Percentiles rank a stretch among this genome's conserved stretches.
Evolutionary conservation across 2,888 invertebrate species (phyloP).

Genomic region (Cryptosula pallasiana): DNA sequence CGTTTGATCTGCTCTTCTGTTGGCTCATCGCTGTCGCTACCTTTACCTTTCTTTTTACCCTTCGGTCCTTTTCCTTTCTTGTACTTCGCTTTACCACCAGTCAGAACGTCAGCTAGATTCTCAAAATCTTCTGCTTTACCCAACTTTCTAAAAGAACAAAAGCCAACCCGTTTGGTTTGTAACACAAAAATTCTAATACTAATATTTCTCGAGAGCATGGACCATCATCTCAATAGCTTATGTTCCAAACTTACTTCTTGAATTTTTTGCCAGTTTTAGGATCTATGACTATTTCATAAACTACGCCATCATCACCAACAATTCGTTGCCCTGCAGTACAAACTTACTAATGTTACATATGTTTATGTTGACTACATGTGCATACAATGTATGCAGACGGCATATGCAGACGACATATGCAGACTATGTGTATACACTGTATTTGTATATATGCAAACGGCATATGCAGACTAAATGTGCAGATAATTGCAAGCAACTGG

Average conservation of each 20-base stretch:
- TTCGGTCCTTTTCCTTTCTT: constrained; percentile 28
- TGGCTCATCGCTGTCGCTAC: constrained; percentile 27
- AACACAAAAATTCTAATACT: too few species aligned
- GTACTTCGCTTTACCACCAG: constrained; percentile 24
- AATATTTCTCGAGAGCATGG: too few species aligned
- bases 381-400: too few species aligned
- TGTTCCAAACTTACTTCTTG: constrained; percentile 42
- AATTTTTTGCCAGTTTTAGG: constrained; percentile 52
- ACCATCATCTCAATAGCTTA: too few species aligned
- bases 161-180: too few species aligned
- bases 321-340: constrained; percentile 36
- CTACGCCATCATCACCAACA: constrained; percentile 46
- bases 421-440: too few species aligned
- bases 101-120: not conserved
- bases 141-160: too few species aligned
- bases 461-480: too few species aligned
- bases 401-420: too few species aligned
- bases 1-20: constrained; percentile 28
- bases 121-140: constrained; percentile 1
- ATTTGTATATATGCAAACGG: too few species aligned
- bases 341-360: not conserved
- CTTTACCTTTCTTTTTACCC: not conserved
- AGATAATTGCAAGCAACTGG: too few species aligned
- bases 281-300: constrained; percentile 49
- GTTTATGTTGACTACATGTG: too few species aligned